These are phyloP conservation scores for Gobius niger DNA, from an alignment of 2,113 vertebrate species.

Conservation along the genomic window DNA sequence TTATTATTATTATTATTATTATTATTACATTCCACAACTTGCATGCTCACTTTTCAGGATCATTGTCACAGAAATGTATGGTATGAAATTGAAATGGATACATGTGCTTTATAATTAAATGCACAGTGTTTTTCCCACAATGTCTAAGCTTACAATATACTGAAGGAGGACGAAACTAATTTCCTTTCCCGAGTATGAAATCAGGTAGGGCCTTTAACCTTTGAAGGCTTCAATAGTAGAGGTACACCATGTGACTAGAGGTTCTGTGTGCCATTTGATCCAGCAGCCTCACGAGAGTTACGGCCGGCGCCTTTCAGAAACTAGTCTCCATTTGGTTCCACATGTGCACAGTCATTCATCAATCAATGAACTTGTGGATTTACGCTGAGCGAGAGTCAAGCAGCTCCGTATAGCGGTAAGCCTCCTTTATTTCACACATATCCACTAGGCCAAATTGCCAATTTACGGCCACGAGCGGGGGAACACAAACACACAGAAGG, in stretches of 20 bases:
- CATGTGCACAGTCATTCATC: slow-evolving; percentile 71
- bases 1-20: no score
- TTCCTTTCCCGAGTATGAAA: no score
- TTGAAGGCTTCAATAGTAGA: not conserved
- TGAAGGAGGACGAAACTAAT: no score
- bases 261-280: slow-evolving; percentile 26
- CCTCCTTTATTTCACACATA: slow-evolving; percentile 65
- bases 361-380: slow-evolving; percentile 67
- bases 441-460: slow-evolving; percentile 66
- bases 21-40: no score
- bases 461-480: slow-evolving; percentile 49
- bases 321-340: slow-evolving; percentile 64
- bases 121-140: no score
- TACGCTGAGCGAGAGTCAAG: slow-evolving; percentile 33
- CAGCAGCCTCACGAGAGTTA: slow-evolving; percentile 40
- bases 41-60: no score
- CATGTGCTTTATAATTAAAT: no score
- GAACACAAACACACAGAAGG: slow-evolving; percentile 41
- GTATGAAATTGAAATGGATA: no score
- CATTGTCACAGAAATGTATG: no score
- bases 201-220: not conserved
- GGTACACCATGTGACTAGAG: slow-evolving; percentile 1
- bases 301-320: slow-evolving; percentile 47
- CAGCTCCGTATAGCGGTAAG: slow-evolving; percentile 39
- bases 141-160: no score